Percentiles rank a stretch among this genome's conserved stretches.
These are phyloP conservation scores for Ceyx melanurus DNA, from an alignment of 2,113 vertebrate species.

Conservation along the genomic window DNA sequence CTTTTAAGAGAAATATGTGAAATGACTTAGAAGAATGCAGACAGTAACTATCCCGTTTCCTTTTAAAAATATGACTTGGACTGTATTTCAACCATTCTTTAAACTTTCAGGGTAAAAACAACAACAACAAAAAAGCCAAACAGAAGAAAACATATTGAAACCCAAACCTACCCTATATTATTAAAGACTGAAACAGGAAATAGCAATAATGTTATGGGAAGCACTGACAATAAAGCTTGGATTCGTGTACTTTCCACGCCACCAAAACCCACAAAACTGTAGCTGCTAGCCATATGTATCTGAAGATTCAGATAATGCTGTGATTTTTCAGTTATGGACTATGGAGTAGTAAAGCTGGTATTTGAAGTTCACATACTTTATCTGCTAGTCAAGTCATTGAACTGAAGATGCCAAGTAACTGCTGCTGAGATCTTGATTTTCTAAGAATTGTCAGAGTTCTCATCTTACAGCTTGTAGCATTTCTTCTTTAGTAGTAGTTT, in stretches of 20 bases:
- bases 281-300: constrained; percentile 54
- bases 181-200: constrained; percentile 72
- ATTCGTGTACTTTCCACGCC: constrained; percentile 33
- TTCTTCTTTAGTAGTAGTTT: not conserved
- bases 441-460: not conserved
- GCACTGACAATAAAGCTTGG: constrained; percentile 60
- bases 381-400: not conserved
- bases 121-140: too few species aligned
- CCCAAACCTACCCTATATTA: constrained; percentile 47
- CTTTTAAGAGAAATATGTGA: constrained; percentile 38
- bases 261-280: constrained; percentile 40
- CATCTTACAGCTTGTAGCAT: not conserved
- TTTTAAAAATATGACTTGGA: constrained; percentile 66
- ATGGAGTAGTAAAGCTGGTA: not conserved
- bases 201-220: constrained; percentile 69
- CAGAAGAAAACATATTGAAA: constrained; percentile 7
- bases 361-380: not conserved
- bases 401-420: not conserved
- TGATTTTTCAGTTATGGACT: not conserved
- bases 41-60: constrained; percentile 44
- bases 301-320: constrained; percentile 50
- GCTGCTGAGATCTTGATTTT: not conserved
- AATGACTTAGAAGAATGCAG: constrained; percentile 60
- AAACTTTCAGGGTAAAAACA: not conserved
- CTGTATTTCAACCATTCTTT: constrained; percentile 47